Conservation (phyloP, 2,888 invertebrate genomes). For the Tortricodes alternella region DNA sequence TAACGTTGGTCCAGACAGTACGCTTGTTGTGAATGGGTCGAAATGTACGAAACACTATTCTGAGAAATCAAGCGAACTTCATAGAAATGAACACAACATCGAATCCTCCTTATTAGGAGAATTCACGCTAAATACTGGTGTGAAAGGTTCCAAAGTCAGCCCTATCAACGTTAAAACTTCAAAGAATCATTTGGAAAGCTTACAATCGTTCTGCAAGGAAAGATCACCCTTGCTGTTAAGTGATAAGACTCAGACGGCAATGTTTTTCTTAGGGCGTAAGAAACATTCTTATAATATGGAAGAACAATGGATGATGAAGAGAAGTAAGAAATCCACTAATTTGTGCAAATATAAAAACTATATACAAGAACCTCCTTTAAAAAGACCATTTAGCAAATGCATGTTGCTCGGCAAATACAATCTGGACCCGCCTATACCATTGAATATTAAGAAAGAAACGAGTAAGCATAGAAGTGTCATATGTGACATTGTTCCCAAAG, state of each 20-base stretch:
- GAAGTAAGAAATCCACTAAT: constrained; percentile 68
- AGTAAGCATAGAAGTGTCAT: neutral
- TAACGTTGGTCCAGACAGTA: too few relatives aligned
- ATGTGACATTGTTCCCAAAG: too few relatives aligned
- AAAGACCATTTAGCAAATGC: constrained; percentile 51
- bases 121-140: constrained; percentile 35
- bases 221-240: constrained; percentile 29
- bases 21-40: too few relatives aligned
- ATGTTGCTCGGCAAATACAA: constrained; percentile 56
- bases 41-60: too few relatives aligned
- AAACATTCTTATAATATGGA: constrained; percentile 30
- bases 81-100: neutral
- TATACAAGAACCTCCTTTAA: constrained; percentile 55
- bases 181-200: neutral
- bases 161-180: neutral
- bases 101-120: constrained; percentile 37
- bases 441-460: constrained; percentile 7
- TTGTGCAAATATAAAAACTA: constrained; percentile 65
- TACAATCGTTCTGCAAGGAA: neutral
- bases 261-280: constrained; percentile 51
- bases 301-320: constrained; percentile 46
- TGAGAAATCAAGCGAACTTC: too few relatives aligned
- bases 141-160: neutral
- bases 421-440: constrained; percentile 35
- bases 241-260: constrained; percentile 42